Evolutionary conservation across 2,113 vertebrate species (phyloP).

Genomic region (Callipepla squamata): DNA sequence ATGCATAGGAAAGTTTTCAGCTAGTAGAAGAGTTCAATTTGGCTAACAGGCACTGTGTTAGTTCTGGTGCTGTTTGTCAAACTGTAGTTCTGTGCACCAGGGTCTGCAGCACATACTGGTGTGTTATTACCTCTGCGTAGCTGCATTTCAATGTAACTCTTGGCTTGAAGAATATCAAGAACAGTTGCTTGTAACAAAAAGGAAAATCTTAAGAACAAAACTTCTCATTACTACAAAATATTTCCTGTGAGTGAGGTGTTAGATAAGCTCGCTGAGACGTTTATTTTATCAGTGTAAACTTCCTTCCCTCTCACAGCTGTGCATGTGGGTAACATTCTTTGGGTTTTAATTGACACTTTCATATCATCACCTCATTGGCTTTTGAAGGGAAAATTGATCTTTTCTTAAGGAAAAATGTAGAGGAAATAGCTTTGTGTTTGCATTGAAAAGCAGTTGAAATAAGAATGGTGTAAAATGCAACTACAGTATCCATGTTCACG

Average conservation of each 20-base stretch:
- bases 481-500: background rate
- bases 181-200: background rate
- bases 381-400: background rate
- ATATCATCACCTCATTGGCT: background rate
- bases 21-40: background rate
- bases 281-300: background rate
- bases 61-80: background rate
- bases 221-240: background rate
- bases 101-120: fast-evolving
- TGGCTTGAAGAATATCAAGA: background rate
- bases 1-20: background rate
- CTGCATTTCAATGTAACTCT: fast-evolving
- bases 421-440: background rate
- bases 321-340: background rate
- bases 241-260: background rate
- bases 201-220: background rate
- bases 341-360: background rate
- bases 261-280: background rate
- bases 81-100: background rate
- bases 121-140: fast-evolving
- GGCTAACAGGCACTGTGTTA: background rate
- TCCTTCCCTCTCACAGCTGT: background rate
- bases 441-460: background rate
- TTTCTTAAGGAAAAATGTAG: background rate
- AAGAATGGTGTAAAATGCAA: background rate